A percentile compares a stretch with the other conserved stretches of the same genome.
phyloP scores from a whole-genome alignment of 2,888 invertebrate species.

The Parnassius orleans region DNA sequence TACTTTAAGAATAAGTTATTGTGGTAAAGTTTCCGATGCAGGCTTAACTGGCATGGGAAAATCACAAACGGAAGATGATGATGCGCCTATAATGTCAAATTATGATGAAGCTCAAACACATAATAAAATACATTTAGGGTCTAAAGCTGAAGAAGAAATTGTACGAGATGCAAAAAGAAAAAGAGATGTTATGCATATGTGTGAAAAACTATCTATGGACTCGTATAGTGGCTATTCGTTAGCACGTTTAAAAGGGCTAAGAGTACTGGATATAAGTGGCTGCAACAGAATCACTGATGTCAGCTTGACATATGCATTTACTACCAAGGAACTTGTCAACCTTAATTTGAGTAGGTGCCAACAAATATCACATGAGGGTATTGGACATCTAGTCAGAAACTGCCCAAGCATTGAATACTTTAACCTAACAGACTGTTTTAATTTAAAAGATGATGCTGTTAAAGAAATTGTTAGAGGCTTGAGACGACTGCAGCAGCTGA shows the following conservation, averaged over 20 bases:
- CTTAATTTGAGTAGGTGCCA: constrained; percentile 85
- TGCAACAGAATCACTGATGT: constrained; percentile 87
- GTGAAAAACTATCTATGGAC: constrained; percentile 74
- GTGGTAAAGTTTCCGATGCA: constrained; percentile 85
- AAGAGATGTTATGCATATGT: constrained; percentile 82
- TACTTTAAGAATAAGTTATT: constrained; percentile 83
- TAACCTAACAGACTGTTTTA: constrained; percentile 84
- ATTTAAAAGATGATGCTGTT: constrained; percentile 83
- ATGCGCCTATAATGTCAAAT: constrained; percentile 57
- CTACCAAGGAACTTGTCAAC: constrained; percentile 82
- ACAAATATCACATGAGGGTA: constrained; percentile 84
- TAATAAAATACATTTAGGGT: constrained; percentile 81
- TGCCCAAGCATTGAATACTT: constrained; percentile 86
- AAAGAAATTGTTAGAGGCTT: constrained; percentile 59
- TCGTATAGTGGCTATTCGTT: constrained; percentile 76
- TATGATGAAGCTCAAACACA: constrained; percentile 47
- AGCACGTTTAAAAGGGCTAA: constrained; percentile 76
- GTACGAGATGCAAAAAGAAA: constrained; percentile 84
- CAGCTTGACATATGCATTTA: constrained; percentile 84
- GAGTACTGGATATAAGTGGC: constrained; percentile 83
- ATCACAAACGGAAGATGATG: constrained; percentile 54
- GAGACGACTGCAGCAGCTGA: constrained; percentile 77
- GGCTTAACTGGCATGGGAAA: constrained; percentile 85
- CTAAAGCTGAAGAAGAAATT: constrained; percentile 85
- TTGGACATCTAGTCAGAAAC: constrained; percentile 82